Conservation (phyloP, 2,113 vertebrate species). For the Xiphophorus couchianus region DNA sequence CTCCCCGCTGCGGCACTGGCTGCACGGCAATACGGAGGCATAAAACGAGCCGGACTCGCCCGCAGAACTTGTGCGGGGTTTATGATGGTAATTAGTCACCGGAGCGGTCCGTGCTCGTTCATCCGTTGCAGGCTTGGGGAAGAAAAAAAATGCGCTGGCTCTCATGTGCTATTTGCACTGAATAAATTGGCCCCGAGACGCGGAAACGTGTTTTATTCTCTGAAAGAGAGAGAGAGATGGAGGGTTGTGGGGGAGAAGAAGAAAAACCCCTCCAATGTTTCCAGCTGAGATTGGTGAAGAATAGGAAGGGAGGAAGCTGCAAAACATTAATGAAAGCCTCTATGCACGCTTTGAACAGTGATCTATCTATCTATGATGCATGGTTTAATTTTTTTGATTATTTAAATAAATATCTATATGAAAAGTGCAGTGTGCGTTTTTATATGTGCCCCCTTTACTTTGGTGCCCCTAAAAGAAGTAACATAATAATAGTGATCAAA, state of each 20-base stretch:
- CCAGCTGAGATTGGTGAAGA: conserved; percentile 41
- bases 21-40: conserved; percentile 57
- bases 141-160: conserved; percentile 11
- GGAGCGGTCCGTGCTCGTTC: conserved; percentile 39
- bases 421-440: too few relatives aligned
- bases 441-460: too few relatives aligned
- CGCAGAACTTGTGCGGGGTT: conserved; percentile 64
- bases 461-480: too few relatives aligned
- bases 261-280: conserved; percentile 22
- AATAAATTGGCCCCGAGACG: conserved; percentile 56
- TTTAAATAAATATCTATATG: too few relatives aligned
- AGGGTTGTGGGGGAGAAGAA: not conserved
- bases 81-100: conserved; percentile 62
- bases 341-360: not conserved
- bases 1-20: conserved; percentile 75
- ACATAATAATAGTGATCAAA: too few relatives aligned
- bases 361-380: conserved; percentile 13
- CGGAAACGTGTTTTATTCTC: conserved; percentile 50
- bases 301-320: conserved; percentile 51
- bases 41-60: conserved; percentile 54
- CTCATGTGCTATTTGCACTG: conserved; percentile 53
- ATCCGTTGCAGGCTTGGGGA: conserved; percentile 25
- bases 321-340: conserved; percentile 5
- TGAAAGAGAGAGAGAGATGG: not conserved
- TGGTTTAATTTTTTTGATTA: too few relatives aligned